Evolutionary conservation across 2,797 vertebrate genomes (phyloP).

Genomic region (Eupleurogrammus muticus): DNA sequence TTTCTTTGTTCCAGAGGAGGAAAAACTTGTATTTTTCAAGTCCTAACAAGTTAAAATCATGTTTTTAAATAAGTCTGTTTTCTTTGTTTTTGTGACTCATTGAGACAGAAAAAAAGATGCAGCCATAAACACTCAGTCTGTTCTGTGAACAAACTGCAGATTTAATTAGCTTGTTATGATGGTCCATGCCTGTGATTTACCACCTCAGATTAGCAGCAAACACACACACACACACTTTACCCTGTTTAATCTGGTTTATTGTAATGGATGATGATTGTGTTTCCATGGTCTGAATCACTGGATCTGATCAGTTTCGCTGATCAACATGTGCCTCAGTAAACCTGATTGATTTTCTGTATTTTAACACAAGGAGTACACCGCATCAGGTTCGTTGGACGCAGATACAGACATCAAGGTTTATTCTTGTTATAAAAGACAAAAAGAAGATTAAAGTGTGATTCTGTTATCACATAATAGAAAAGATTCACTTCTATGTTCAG

Average conservation of each 20-base stretch:
- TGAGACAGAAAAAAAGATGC: neutral
- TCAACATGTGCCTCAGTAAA: slow-evolving; percentile 15
- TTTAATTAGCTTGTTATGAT: slow-evolving; percentile 42
- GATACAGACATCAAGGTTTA: neutral
- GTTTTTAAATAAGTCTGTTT: no score
- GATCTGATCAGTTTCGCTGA: slow-evolving; percentile 1
- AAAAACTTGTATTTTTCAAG: no score
- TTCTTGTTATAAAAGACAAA: no score
- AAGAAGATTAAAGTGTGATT: no score
- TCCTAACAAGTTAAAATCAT: no score
- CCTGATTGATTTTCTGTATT: slow-evolving; percentile 31
- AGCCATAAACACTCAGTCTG: neutral
- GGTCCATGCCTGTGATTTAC: slow-evolving; percentile 42
- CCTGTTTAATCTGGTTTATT: slow-evolving; percentile 5
- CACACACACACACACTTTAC: slow-evolving; percentile 17
- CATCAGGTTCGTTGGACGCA: no score
- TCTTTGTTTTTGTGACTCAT: neutral
- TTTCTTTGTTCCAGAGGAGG: no score
- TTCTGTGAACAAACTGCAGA: slow-evolving; percentile 43
- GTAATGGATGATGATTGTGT: slow-evolving; percentile 23
- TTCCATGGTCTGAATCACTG: slow-evolving; percentile 18
- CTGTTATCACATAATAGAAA: no score
- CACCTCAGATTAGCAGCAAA: slow-evolving; percentile 41
- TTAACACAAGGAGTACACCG: neutral
- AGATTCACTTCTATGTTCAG: no score